A percentile compares a stretch with the other conserved stretches of the same genome.
phyloP scores from a whole-genome alignment of 2,113 vertebrate genomes.

The Psettodes erumei region DNA sequence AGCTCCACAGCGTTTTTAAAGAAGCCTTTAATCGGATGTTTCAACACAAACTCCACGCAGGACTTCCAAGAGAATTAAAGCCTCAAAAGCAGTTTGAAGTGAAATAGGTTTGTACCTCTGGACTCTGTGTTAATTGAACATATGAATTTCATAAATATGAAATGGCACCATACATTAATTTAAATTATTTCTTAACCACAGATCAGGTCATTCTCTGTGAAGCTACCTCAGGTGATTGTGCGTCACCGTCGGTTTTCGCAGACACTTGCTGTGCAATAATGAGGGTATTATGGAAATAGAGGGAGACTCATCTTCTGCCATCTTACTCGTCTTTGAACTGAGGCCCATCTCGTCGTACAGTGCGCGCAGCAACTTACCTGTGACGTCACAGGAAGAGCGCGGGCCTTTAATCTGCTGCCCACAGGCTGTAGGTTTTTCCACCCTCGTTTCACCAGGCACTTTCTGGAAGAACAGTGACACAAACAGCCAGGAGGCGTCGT shows the following conservation, averaged over 20 bases:
- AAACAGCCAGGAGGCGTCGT: conserved; percentile 54
- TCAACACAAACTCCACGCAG: no score
- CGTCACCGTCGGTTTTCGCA: background rate
- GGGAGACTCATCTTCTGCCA: background rate
- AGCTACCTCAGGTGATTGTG: background rate
- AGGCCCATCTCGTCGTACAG: background rate
- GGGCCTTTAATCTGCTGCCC: conserved; percentile 39
- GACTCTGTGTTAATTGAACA: background rate
- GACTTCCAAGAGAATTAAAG: background rate
- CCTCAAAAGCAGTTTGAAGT: background rate
- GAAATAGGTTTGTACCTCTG: background rate
- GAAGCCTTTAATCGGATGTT: background rate
- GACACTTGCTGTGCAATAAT: conserved; percentile 29
- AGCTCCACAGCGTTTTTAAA: background rate
- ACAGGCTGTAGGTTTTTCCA: conserved; percentile 39
- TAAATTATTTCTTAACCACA: background rate
- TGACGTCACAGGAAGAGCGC: conserved; percentile 6
- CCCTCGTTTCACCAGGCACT: conserved; percentile 29
- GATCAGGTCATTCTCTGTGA: background rate
- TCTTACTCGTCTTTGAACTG: conserved; percentile 14
- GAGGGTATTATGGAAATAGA: conserved; percentile 4
- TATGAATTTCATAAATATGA: background rate
- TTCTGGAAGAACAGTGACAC: conserved; percentile 47
- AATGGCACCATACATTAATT: background rate
- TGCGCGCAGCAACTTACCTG: background rate